These are phyloP conservation scores for Arothron firmamentum DNA, from an alignment of 2,113 vertebrate genomes.

Conservation along the genomic window DNA sequence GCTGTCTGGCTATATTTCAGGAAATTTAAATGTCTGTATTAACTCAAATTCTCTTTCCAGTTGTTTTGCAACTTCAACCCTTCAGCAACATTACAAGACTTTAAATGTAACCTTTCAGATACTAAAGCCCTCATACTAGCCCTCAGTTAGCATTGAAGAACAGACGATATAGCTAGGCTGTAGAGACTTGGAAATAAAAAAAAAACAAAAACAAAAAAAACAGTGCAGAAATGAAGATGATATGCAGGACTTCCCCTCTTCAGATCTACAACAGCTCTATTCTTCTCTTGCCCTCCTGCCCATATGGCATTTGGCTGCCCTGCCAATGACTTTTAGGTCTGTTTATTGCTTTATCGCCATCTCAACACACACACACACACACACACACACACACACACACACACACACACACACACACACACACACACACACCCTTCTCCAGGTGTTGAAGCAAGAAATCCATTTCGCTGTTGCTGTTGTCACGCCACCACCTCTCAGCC, in stretches of 20 bases:
- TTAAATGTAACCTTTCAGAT: too few relatives aligned
- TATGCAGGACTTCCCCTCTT: slow-evolving; percentile 21
- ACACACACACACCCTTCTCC: slow-evolving; percentile 35
- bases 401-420: slow-evolving; percentile 17
- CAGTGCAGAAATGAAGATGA: neutral
- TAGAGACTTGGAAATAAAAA: neutral
- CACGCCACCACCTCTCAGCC: slow-evolving; percentile 53
- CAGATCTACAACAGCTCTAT: slow-evolving; percentile 46
- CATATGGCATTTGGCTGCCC: slow-evolving; percentile 51
- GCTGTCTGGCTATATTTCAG: too few relatives aligned
- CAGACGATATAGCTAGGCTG: too few relatives aligned
- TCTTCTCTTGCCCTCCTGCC: slow-evolving; percentile 45
- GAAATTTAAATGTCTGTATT: too few relatives aligned
- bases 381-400: slow-evolving; percentile 6
- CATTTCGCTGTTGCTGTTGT: slow-evolving; percentile 60
- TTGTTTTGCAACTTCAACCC: too few relatives aligned
- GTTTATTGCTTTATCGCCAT: slow-evolving; percentile 56
- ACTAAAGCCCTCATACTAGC: too few relatives aligned
- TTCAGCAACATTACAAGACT: too few relatives aligned
- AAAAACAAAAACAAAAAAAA: neutral
- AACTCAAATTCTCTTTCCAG: too few relatives aligned
- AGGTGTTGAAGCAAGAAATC: slow-evolving; percentile 69
- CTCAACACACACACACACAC: slow-evolving; percentile 22
- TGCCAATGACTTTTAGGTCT: slow-evolving; percentile 34
- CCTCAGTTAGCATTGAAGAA: neutral